These are phyloP conservation scores for Aleiodes alternator DNA, from an alignment of 2,888 invertebrate species.

Conservation along the genomic window DNA sequence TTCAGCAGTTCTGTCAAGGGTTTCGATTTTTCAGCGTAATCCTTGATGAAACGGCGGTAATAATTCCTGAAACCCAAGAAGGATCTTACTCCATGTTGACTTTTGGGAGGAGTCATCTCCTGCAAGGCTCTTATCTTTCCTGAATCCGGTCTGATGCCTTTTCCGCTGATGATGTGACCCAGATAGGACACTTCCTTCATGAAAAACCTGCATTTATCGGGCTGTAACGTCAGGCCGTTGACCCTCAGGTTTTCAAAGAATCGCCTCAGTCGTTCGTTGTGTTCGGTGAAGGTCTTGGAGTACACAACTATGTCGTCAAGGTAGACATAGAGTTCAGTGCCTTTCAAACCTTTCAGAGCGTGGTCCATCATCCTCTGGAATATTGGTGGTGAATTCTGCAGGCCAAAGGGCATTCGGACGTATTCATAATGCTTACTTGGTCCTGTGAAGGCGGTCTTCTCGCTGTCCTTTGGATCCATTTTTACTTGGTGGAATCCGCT, in stretches of 20 bases:
- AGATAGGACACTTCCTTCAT: conserved; percentile 55
- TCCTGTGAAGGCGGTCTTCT: conserved; percentile 48
- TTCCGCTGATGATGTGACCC: conserved; percentile 57
- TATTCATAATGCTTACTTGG: conserved; percentile 39
- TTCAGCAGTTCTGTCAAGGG: conserved; percentile 54
- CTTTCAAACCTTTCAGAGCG: conserved; percentile 25
- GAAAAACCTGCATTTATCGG: conserved; percentile 53
- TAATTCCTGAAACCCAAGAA: conserved; percentile 58
- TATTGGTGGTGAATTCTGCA: conserved; percentile 37
- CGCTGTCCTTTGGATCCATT: conserved; percentile 35
- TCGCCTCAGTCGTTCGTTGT: too few relatives aligned
- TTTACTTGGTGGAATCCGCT: conserved; percentile 54
- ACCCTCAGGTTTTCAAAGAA: not conserved
- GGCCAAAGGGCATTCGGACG: conserved; percentile 43
- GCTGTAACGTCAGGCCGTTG: conserved; percentile 29
- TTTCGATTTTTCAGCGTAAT: conserved; percentile 55
- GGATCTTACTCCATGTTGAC: conserved; percentile 42
- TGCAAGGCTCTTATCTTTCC: conserved; percentile 53
- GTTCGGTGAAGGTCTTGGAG: conserved; percentile 5
- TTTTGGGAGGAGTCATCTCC: conserved; percentile 4
- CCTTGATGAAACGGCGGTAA: conserved; percentile 57
- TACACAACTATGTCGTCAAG: conserved; percentile 15
- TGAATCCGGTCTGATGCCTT: conserved; percentile 58
- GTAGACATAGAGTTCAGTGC: conserved; percentile 41
- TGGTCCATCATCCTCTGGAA: conserved; percentile 42